These are phyloP conservation scores for Chamaetylas fuelleborni DNA, from an alignment of 2,113 vertebrate genomes.

Conservation along the genomic window DNA sequence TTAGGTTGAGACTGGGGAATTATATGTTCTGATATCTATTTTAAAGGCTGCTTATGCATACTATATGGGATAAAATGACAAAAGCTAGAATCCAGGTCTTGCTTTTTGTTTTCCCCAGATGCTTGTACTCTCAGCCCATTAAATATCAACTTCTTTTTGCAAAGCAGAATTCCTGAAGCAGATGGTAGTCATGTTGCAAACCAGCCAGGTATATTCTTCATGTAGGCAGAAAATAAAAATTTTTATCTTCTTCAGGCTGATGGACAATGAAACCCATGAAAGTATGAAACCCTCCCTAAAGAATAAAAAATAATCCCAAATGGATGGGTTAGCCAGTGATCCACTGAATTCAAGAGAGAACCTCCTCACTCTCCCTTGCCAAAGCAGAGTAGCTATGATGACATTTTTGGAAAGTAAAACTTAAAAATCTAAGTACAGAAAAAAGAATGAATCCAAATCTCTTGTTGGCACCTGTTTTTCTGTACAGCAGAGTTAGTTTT, in stretches of 20 bases:
- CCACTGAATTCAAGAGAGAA: neutral
- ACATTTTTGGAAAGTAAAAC: neutral
- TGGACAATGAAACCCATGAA: neutral
- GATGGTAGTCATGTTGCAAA: neutral
- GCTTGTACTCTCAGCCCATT: neutral
- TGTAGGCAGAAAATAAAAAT: neutral
- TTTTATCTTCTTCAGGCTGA: neutral
- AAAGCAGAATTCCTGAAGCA: neutral
- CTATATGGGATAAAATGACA: neutral
- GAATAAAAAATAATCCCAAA: neutral
- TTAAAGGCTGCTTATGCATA: neutral
- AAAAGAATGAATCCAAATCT: neutral
- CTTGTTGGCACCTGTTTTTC: neutral
- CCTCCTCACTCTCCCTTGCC: neutral
- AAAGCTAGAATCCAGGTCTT: neutral
- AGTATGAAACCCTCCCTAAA: neutral
- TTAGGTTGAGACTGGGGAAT: neutral
- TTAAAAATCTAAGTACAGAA: neutral
- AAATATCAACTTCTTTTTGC: neutral
- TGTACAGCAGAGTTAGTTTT: neutral
- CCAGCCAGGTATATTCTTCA: neutral
- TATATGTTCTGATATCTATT: neutral
- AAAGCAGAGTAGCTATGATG: neutral
- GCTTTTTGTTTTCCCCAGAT: neutral
- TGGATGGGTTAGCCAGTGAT: neutral